Base-by-base conservation (phyloP, 92 coral and sea anemone species). In the Hydrozoanthus gracilis region DNA sequence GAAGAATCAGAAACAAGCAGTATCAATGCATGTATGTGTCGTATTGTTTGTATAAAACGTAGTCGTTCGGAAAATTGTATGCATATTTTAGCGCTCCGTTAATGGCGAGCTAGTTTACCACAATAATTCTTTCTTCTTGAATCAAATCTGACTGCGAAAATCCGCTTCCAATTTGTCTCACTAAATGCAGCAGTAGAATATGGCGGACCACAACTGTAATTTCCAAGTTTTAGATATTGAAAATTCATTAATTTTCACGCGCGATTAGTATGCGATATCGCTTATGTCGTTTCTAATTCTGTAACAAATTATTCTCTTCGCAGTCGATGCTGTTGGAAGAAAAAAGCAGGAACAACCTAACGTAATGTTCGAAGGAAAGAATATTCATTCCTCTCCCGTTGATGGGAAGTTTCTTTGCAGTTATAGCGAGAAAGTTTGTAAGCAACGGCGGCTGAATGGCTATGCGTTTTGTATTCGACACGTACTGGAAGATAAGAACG, bases 381-480 rank as follows among this genome's bases (percentile, higher is more conserved):
- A 96, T 88, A 96, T 96, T 77, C 99, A 96, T 89, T 96, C 99
- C 69, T 96, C 99, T 71, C 99, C 99, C 82, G 88, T 96, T 48
- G 99, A 96, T 86, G 99, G 99, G 70, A 96, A 96, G 89, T 94
- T 95, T 79, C 92, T 96, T 17, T 96, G 99, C 91, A 96, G 99
- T 86, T 96, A 95, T 92, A 96, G 99, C 91, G 99, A 96, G 82
- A 96, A 96, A 88, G 93, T 95, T 67, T 96, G 99, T 90, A 96
- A 95, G 99, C 99, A 96, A 90, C 91, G 99, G 78, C 89, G 99
- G 77, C 86, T 96, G 94, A 96, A 96, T 93, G 97, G 94, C 91
- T 96, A 96, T 93, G 99, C 97, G 83, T 96, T 96, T 88, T 96
- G 99, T 92, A 96, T 96, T 90, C 99, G 99, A 80, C 99, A 96